Percentiles rank a stretch among this genome's conserved stretches.
phyloP scores from a whole-genome alignment of 2,888 invertebrate species.

The Mamestra brassicae region DNA sequence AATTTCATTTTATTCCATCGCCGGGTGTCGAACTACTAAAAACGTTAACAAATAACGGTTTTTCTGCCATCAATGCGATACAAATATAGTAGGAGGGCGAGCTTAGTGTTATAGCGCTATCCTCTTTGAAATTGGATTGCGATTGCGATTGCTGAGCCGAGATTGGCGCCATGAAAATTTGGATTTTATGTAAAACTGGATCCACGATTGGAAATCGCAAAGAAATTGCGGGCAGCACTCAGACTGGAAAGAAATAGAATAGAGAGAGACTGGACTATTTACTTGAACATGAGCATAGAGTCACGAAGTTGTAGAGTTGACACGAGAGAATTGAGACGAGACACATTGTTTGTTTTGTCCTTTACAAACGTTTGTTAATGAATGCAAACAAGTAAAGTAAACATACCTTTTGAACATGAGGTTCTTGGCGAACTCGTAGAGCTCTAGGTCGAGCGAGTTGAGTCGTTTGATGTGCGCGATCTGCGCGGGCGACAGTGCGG shows the following conservation, averaged over 20 bases:
- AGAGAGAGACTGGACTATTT: conserved; percentile 48
- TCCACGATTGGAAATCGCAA: conserved; percentile 57
- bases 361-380: conserved; percentile 46
- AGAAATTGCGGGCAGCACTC: conserved; percentile 47
- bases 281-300: conserved; percentile 42
- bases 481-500: conserved; percentile 94
- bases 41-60: conserved; percentile 65
- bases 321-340: conserved; percentile 46
- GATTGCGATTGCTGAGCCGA: conserved; percentile 69
- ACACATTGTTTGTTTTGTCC: conserved; percentile 47
- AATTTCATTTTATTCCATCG: conserved; percentile 57
- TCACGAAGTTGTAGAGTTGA: conserved; percentile 33
- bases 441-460: conserved; percentile 97
- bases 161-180: conserved; percentile 68
- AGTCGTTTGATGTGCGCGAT: conserved; percentile 94
- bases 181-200: conserved; percentile 69
- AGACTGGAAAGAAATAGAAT: conserved; percentile 39
- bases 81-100: conserved; percentile 62
- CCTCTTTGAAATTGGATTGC: conserved; percentile 73
- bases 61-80: conserved; percentile 52
- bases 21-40: conserved; percentile 50
- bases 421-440: conserved; percentile 98
- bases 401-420: conserved; percentile 94
- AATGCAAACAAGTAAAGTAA: conserved; percentile 56
- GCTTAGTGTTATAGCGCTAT: conserved; percentile 64